phyloP scores from a whole-genome alignment of 2,113 vertebrate genomes.

The Cromileptes altivelis region DNA sequence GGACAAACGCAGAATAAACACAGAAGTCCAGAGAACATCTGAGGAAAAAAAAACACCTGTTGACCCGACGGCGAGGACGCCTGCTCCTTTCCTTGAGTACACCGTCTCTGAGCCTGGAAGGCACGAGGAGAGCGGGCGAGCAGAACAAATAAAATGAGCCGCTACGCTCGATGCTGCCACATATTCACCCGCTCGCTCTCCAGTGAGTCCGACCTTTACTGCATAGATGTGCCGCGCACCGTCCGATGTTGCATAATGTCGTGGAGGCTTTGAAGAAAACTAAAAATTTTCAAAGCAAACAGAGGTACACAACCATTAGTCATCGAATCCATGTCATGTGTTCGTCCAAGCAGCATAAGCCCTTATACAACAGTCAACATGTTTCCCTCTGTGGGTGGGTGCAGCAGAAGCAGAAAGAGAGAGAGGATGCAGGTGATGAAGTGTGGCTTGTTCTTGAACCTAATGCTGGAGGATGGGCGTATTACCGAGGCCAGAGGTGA shows the following conservation, averaged over 20 bases:
- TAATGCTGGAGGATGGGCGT: conserved; percentile 20
- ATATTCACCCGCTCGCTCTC: conserved; percentile 15
- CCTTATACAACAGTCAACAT: conserved; percentile 69
- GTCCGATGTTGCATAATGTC: conserved; percentile 66
- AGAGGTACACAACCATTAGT: conserved; percentile 75
- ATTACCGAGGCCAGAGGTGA: conserved; percentile 32
- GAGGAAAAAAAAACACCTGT: conserved; percentile 27
- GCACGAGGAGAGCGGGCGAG: conserved; percentile 19
- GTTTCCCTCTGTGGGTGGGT: conserved; percentile 68
- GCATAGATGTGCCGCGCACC: conserved; percentile 55
- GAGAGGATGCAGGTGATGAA: conserved; percentile 41
- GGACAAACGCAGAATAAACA: background rate
- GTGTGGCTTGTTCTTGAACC: conserved; percentile 43
- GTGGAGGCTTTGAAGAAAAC: conserved; percentile 62
- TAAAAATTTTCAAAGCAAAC: conserved; percentile 57
- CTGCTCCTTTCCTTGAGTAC: conserved; percentile 14
- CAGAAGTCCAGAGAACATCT: conserved; percentile 3
- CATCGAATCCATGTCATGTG: conserved; percentile 63
- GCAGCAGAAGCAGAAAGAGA: conserved; percentile 35
- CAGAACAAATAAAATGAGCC: conserved; percentile 37
- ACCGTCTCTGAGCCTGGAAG: conserved; percentile 27
- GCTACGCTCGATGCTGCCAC: conserved; percentile 7
- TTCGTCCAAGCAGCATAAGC: conserved; percentile 49
- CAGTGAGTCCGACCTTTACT: conserved; percentile 51
- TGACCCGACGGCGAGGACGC: conserved; percentile 42